Percentiles rank a stretch among this genome's conserved stretches.
phyloP scores from a whole-genome alignment of 2,113 vertebrate species.

The Campylomormyrus tamandua region DNA sequence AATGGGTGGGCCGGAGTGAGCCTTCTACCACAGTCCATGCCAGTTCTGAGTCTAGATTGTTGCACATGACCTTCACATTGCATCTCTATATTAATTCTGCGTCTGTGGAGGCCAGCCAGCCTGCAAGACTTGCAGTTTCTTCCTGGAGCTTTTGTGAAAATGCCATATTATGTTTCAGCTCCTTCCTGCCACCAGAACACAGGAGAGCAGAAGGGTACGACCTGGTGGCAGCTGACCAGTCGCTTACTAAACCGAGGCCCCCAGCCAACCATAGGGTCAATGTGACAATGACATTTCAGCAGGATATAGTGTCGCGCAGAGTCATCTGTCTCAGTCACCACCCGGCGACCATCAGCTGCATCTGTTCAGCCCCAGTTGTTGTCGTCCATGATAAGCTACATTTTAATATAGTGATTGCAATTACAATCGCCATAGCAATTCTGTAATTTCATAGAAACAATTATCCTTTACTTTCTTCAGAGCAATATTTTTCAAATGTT shows the following conservation, averaged over 20 bases:
- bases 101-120: constrained; percentile 88
- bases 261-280: not conserved
- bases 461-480: not conserved
- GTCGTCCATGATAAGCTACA: not conserved
- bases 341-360: not conserved
- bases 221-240: not conserved
- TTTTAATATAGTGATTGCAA: not conserved
- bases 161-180: constrained; percentile 90
- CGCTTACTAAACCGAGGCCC: not conserved
- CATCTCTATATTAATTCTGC: constrained; percentile 82
- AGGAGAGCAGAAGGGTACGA: not conserved
- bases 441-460: not conserved
- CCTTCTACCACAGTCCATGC: constrained; percentile 74
- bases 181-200: constrained; percentile 80
- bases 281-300: not conserved
- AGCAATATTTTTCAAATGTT: not conserved
- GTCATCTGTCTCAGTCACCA: not conserved
- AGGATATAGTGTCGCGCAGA: not conserved
- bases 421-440: not conserved
- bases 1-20: not conserved
- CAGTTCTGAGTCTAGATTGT: constrained; percentile 80
- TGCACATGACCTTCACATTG: constrained; percentile 82
- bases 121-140: constrained; percentile 81
- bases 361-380: not conserved
- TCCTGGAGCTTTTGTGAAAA: constrained; percentile 83